Evolutionary conservation across 1,140 invertebrate species (phyloP).

Genomic region (Plodia interpunctella): DNA sequence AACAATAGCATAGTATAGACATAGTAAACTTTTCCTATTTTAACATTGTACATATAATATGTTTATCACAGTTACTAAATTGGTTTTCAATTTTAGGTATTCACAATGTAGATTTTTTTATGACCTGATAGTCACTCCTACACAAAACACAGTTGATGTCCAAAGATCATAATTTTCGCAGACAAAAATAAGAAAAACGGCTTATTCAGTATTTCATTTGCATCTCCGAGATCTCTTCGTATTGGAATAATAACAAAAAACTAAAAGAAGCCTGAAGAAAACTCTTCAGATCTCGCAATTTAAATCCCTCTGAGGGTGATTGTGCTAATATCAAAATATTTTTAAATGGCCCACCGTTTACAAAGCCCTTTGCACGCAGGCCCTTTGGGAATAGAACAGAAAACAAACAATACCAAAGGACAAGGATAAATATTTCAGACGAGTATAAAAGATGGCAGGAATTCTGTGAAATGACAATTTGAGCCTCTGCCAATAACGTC

Average conservation of each 20-base stretch:
- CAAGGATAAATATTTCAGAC: constrained; percentile 13
- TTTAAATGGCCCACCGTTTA: constrained; percentile 25
- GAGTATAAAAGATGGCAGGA: constrained; percentile 7
- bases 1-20: no score
- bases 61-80: no score
- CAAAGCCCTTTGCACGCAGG: constrained; percentile 13
- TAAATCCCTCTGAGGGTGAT: constrained; percentile 22
- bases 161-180: no score
- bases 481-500: constrained; percentile 11
- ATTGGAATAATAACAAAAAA: constrained; percentile 31
- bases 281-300: constrained; percentile 27
- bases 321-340: constrained; percentile 26
- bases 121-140: no score
- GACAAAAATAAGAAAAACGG: no score
- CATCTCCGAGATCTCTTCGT: constrained; percentile 9
- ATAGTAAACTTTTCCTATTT: no score
- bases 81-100: no score
- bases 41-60: no score
- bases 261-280: constrained; percentile 21
- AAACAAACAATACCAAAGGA: constrained; percentile 11
- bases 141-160: no score
- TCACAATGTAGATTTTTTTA: no score
- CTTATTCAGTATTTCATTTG: no score
- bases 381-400: constrained; percentile 10
- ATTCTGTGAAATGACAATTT: constrained; percentile 10